These are phyloP conservation scores for Clinocottus analis DNA, from an alignment of 2,113 vertebrate species.

Conservation along the genomic window DNA sequence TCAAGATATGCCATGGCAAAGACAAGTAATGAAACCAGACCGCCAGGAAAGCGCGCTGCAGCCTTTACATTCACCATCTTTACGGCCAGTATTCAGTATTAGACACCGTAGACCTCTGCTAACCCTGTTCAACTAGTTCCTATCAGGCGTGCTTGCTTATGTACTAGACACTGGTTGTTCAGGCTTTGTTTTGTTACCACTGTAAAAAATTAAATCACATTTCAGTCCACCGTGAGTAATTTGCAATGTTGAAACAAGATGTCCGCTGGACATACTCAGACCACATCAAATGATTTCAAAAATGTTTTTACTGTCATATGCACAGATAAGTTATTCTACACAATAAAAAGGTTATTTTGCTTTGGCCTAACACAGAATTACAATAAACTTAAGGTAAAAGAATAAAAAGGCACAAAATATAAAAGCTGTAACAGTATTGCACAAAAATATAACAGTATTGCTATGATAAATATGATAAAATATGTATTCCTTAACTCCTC, in stretches of 20 bases:
- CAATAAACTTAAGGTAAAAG: too few relatives aligned
- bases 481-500: background rate
- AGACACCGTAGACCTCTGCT: conserved; percentile 32
- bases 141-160: conserved; percentile 14
- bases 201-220: background rate
- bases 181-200: background rate
- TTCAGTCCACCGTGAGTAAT: background rate
- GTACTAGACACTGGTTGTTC: background rate
- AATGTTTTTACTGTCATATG: too few relatives aligned
- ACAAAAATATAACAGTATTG: too few relatives aligned
- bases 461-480: too few relatives aligned
- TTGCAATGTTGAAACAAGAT: background rate
- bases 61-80: conserved; percentile 9
- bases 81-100: conserved; percentile 49
- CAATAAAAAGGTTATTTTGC: too few relatives aligned
- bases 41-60: conserved; percentile 39
- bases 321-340: too few relatives aligned
- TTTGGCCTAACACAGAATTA: too few relatives aligned
- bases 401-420: too few relatives aligned
- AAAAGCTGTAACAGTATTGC: too few relatives aligned
- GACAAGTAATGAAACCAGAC: conserved; percentile 25
- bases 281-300: conserved; percentile 20
- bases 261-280: conserved; percentile 3
- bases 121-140: conserved; percentile 27
- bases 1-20: conserved; percentile 22